phyloP scores from a whole-genome alignment of 2,888 invertebrate species.

The Neocrepidodera transversa region DNA sequence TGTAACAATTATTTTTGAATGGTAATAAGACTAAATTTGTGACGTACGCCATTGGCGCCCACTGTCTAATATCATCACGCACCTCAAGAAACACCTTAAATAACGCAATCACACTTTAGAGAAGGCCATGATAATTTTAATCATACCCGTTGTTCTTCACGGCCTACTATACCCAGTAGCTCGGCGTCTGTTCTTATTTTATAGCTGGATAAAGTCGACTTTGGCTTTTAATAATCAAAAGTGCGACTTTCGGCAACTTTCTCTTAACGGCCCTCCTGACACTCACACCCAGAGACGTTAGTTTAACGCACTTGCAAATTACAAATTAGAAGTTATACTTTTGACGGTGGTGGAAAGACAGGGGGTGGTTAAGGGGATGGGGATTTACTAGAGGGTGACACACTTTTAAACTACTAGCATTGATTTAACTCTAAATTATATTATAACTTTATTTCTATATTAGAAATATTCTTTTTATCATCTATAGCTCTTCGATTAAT shows the following conservation, averaged over 20 bases:
- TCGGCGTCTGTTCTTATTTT: constrained; percentile 48
- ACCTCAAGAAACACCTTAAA: constrained; percentile 56
- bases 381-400: constrained; percentile 10
- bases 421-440: too few relatives aligned
- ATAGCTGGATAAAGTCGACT: constrained; percentile 49
- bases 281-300: constrained; percentile 56
- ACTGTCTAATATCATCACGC: constrained; percentile 38
- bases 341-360: constrained; percentile 26
- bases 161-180: constrained; percentile 11
- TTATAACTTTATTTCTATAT: too few relatives aligned
- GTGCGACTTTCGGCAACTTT: constrained; percentile 58
- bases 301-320: constrained; percentile 59
- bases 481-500: too few relatives aligned
- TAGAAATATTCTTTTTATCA: too few relatives aligned
- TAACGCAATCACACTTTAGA: constrained; percentile 59
- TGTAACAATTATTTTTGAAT: too few relatives aligned
- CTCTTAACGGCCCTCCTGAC: constrained; percentile 57
- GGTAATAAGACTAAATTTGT: too few relatives aligned
- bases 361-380: constrained; percentile 1
- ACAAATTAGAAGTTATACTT: constrained; percentile 60
- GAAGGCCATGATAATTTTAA: constrained; percentile 58
- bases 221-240: constrained; percentile 58
- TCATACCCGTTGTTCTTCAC: constrained; percentile 48
- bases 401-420: too few relatives aligned
- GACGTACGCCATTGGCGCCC: constrained; percentile 5